Evolutionary conservation across 2,888 invertebrate species (phyloP), one percentile per base, ranked within the genome.

Genomic region (Archips xylosteana): DNA sequence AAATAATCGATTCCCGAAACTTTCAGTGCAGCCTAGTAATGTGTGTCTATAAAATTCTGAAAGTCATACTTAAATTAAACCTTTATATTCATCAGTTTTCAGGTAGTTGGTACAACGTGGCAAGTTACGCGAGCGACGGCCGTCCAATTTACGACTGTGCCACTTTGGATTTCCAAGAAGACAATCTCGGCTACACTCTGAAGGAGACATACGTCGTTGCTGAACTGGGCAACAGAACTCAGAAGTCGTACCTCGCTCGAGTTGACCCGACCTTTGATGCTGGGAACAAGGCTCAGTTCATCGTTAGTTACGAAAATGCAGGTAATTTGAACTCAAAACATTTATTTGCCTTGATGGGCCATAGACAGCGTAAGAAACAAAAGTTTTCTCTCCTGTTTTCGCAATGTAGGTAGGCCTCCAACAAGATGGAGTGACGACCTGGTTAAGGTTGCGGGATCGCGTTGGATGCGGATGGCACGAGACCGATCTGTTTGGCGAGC

Each of bases 261-360:
- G 92, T 93, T 0, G 94, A 94, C 54, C 92, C 91, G 0, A 93
- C 92, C 0, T 94, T 94, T 75, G 94, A 93, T 75, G 92, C 93
- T 51, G 92, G 88, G 4, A 92, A 88, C 42, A 86, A 85, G 47
- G 93, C 92, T 0, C 88, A 92, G 76, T 94, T 94, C 70, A 89
- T 94, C 13, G 87, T 94, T 60, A 94, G 93, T 67, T 85, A 92
- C 79, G 92, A 92, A 61, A 87, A 90, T 78, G 90, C 89, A 76
- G 94, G 94, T 93, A 73, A 78, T 49, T 2, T 45, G 12, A 59
- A 45, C 23, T 65, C 23, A 23, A 23, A 0, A 23, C 23, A 23
- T 23, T 23, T 23, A 23, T 23, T 23, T 23, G 23, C 23, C 1
- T 23, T 23, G 23, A 23, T 23, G 23, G 23, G 23, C 1, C 23